Evolutionary conservation across 2,797 vertebrate genomes (phyloP).

Genomic region (Pachyuromys duprasi): DNA sequence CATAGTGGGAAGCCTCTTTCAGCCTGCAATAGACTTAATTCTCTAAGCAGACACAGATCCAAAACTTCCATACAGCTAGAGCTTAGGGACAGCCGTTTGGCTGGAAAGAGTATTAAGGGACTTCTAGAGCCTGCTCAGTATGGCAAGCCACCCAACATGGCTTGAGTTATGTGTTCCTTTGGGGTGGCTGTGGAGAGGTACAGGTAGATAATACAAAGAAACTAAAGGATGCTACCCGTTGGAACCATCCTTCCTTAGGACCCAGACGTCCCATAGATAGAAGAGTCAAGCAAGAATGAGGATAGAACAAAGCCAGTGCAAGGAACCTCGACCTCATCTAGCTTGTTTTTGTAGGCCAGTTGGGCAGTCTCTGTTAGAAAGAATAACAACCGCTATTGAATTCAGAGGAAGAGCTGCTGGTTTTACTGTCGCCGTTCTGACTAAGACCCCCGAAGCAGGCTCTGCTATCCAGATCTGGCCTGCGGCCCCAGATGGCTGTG

Average conservation of each 20-base stretch:
- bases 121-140: background rate
- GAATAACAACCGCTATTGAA: background rate
- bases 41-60: background rate
- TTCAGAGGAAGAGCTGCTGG: background rate
- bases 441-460: background rate
- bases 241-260: background rate
- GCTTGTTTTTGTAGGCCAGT: conserved; percentile 18
- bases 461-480: background rate
- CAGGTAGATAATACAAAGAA: background rate
- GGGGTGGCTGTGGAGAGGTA: background rate
- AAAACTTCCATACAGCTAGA: conserved; percentile 49
- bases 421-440: background rate
- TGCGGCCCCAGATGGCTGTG: background rate
- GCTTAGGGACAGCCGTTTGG: conserved; percentile 28
- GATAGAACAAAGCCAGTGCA: background rate
- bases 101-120: background rate
- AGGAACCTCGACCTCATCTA: background rate
- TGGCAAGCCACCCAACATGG: background rate
- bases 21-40: conserved; percentile 42
- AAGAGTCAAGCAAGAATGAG: background rate
- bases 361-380: background rate
- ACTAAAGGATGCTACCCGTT: background rate
- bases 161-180: background rate
- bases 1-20: conserved; percentile 42
- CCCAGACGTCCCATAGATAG: background rate